Conservation (phyloP, 2,797 vertebrate species). For the Muscicapa striata region DNA sequence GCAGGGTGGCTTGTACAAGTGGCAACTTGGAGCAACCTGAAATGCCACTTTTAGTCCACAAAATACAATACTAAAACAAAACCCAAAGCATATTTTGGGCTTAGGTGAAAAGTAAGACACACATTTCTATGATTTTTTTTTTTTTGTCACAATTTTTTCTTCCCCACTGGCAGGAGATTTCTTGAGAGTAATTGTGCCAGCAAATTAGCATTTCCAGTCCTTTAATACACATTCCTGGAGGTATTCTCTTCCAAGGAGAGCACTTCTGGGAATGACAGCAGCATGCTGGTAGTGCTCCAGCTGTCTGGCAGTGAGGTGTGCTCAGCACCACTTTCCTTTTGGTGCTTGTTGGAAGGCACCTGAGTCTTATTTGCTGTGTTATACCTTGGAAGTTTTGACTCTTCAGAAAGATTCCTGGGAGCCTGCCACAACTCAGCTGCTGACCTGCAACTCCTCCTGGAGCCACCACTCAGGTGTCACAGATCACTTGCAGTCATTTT, state of each 20-base stretch:
- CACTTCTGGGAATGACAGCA: slow-evolving; percentile 62
- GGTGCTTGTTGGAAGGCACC: not conserved
- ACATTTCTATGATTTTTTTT: not conserved
- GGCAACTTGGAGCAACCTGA: not conserved
- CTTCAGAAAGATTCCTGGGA: not conserved
- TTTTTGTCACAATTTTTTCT: not conserved
- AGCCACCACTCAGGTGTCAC: slow-evolving; percentile 28
- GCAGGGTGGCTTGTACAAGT: not conserved
- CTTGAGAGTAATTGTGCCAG: slow-evolving; percentile 59
- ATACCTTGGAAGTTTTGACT: not conserved
- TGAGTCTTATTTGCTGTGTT: not conserved
- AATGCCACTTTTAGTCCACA: not conserved
- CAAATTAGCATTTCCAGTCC: slow-evolving; percentile 72
- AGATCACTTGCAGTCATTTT: not conserved
- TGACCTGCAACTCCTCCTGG: not conserved
- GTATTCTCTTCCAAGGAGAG: slow-evolving; percentile 63
- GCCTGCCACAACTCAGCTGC: not conserved
- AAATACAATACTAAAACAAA: not conserved
- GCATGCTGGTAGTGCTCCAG: slow-evolving; percentile 32
- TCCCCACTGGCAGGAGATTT: slow-evolving; percentile 33
- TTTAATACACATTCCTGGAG: slow-evolving; percentile 72
- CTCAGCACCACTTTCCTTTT: not conserved
- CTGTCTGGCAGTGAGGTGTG: slow-evolving; percentile 10
- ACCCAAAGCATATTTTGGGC: rapidly evolving
- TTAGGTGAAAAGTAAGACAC: slow-evolving; percentile 7